Evolutionary conservation across 2,888 invertebrate species (phyloP).

Genomic region (Diaphora mendica): DNA sequence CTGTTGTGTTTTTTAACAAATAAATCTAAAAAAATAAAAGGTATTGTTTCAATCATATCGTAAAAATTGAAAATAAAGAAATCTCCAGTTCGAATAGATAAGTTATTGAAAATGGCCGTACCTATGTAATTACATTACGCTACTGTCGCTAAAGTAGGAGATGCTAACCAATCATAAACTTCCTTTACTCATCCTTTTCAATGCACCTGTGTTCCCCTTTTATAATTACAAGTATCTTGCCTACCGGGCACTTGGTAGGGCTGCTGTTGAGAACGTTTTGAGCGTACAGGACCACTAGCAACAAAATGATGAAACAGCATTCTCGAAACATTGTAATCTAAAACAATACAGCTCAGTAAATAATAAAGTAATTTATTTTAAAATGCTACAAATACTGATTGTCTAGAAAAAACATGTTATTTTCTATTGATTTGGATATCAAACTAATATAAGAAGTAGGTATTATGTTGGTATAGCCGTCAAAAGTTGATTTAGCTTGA

Average conservation of each 20-base stretch:
- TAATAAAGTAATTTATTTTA: background rate
- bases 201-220: background rate
- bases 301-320: slow-evolving; percentile 10
- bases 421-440: too few species aligned
- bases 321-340: slow-evolving; percentile 31
- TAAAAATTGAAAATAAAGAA: too few species aligned
- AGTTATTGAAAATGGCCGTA: too few species aligned
- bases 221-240: background rate
- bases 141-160: background rate
- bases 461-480: too few species aligned
- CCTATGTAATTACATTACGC: too few species aligned
- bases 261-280: background rate
- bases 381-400: background rate
- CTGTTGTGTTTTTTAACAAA: too few species aligned
- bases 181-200: background rate
- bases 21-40: too few species aligned
- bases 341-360: slow-evolving; percentile 12
- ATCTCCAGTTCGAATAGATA: too few species aligned
- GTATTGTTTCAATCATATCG: too few species aligned
- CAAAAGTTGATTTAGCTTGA: too few species aligned
- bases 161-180: background rate
- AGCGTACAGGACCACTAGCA: slow-evolving; percentile 9
- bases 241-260: background rate
- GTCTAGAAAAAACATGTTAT: too few species aligned
- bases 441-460: too few species aligned